A percentile compares a stretch with the other conserved stretches of the same genome.
phyloP scores from a whole-genome alignment of 1,140 invertebrate species.

The Periplaneta americana region DNA sequence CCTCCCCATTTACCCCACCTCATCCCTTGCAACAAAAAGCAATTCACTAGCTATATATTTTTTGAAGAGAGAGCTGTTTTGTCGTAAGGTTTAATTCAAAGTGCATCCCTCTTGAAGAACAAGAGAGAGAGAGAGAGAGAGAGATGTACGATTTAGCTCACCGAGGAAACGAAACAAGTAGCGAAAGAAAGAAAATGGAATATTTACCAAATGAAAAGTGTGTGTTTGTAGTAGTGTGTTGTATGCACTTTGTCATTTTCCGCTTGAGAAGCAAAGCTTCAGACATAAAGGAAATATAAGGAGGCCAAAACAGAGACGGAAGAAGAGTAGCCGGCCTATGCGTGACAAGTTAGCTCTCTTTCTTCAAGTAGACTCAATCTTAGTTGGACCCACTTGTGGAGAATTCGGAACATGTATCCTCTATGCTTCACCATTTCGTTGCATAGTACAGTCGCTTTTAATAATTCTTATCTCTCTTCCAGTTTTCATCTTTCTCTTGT shows the following conservation, averaged over 20 bases:
- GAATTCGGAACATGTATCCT: no score
- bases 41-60: not conserved
- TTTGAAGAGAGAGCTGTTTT: not conserved
- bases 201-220: constrained; percentile 4
- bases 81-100: not conserved
- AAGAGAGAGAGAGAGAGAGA: not conserved
- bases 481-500: no score
- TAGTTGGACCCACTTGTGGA: no score
- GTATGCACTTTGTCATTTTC: not conserved
- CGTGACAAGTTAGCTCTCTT: not conserved
- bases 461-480: no score
- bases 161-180: not conserved
- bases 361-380: not conserved
- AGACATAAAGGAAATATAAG: not conserved
- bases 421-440: no score
- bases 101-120: not conserved
- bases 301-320: not conserved
- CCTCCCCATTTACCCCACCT: not conserved
- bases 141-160: not conserved
- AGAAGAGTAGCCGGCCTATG: not conserved
- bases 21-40: not conserved
- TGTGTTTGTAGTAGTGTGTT: not conserved
- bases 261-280: not conserved
- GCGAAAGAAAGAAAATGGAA: not conserved
- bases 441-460: no score